A percentile compares a stretch with the other conserved stretches of the same genome.
Conservation (phyloP, 2,797 vertebrate genomes). For the Passerculus sandwichensis region DNA sequence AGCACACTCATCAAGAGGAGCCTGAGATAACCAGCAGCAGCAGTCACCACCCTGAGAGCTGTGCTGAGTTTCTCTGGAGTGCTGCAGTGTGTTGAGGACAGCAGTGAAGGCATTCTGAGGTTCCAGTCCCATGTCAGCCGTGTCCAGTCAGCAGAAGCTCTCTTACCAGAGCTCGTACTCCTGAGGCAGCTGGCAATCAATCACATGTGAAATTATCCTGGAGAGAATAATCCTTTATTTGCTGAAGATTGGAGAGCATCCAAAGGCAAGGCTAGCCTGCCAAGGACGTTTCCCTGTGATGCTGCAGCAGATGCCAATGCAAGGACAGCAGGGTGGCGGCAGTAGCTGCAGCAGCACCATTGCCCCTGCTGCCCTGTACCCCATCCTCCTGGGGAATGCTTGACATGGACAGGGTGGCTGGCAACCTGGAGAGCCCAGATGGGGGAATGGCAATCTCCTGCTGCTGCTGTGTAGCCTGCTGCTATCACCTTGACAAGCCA, state of each 20-base stretch:
- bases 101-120: not conserved
- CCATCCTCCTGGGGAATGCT: not conserved
- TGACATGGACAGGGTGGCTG: fast-evolving
- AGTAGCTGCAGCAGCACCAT: not conserved
- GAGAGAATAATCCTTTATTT: not conserved
- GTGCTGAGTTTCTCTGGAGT: not conserved
- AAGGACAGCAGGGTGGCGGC: not conserved
- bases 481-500: not conserved
- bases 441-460: not conserved
- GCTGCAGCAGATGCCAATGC: not conserved
- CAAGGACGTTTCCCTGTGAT: not conserved
- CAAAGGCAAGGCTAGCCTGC: not conserved
- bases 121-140: not conserved
- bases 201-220: not conserved
- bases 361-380: fast-evolving
- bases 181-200: not conserved
- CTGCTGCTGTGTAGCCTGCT: not conserved
- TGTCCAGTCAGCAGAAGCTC: not conserved
- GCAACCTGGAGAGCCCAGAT: not conserved
- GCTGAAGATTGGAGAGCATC: not conserved
- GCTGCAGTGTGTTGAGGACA: not conserved
- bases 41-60: not conserved
- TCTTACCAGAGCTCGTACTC: not conserved
- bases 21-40: not conserved
- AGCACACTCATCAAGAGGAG: not conserved